Base-by-base conservation (phyloP, 2,113 vertebrate species). In the Mohoua ochrocephala region DNA sequence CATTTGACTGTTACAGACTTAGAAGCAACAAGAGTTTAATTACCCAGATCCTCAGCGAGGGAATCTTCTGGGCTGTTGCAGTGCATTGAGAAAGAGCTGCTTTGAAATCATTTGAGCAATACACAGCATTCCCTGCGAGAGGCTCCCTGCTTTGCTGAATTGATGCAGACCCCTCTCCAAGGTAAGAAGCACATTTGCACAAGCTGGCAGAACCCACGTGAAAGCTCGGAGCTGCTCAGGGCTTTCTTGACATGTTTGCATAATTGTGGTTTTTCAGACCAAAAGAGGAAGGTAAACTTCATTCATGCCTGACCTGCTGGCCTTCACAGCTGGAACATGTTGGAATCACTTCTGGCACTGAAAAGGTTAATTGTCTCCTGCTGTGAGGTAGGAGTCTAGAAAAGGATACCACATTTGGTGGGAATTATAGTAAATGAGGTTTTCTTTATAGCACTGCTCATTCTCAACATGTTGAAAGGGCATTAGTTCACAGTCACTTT, bases 401-500 rank as follows among this genome's bases (percentile, higher is more conserved):
- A 96, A 97, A 97, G 92, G 97, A 98, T 97, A 96, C 97, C 88
- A 97, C 97, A 97, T 97, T 98, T 96, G 97, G 97, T 97, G 96
- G 95, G 97, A 98, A 98, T 98, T 97, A 98, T 52, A 96, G 98
- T 96, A 98, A 98, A 98, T 98, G 98, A 98, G 98, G 97, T 98
- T 98, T 98, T 97, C 98, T 98, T 98, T 98, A 90, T 93, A 97
- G 97, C 82, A 79, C 97, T 95, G 95, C 95, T 97, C 97, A 95
- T 97, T 98, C 98, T 96, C 96, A 93, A 98, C 97, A 96, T 94
- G 97, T 97, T 98, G 97, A 98, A 98, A 98, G 98, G 98, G 97
- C 98, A 98, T 98, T 98, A 98, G 98, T 98, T 98, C 98, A 97
- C 94, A 98, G 98, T 96, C 98, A 98, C 98, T 98, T 98, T 98